Conservation (phyloP, 2,797 vertebrate species). For the Rhinella marina region DNA sequence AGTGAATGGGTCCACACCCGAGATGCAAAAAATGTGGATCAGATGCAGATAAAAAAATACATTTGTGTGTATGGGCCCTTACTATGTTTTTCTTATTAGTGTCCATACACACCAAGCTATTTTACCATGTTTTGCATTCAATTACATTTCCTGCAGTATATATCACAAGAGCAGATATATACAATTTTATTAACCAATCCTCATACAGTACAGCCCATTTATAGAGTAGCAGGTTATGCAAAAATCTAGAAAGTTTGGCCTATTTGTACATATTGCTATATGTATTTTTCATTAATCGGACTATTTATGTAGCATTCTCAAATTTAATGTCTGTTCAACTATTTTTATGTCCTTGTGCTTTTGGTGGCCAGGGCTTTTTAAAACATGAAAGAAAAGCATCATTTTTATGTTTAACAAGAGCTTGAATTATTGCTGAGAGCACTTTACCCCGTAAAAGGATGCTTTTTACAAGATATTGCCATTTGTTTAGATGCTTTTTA, state of each 20-base stretch:
- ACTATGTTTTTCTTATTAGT: background rate
- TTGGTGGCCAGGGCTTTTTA: background rate
- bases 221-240: background rate
- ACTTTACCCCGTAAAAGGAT: background rate
- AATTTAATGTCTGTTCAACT: background rate
- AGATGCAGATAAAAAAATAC: too few species aligned
- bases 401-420: background rate
- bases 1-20: too few species aligned
- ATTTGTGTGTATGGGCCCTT: too few species aligned
- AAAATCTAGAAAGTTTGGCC: background rate
- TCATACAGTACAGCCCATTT: background rate
- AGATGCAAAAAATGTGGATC: too few species aligned
- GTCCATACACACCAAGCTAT: background rate
- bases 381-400: background rate
- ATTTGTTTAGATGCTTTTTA: background rate
- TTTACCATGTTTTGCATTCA: too few species aligned
- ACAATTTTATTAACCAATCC: background rate
- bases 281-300: conserved; percentile 15
- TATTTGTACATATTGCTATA: background rate
- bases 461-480: background rate
- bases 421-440: background rate
- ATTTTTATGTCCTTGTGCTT: background rate
- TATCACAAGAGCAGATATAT: background rate
- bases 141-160: background rate
- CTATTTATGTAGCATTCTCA: background rate